Base-by-base conservation (phyloP, 2,797 vertebrate genomes). In the Babyrousa celebensis region DNA sequence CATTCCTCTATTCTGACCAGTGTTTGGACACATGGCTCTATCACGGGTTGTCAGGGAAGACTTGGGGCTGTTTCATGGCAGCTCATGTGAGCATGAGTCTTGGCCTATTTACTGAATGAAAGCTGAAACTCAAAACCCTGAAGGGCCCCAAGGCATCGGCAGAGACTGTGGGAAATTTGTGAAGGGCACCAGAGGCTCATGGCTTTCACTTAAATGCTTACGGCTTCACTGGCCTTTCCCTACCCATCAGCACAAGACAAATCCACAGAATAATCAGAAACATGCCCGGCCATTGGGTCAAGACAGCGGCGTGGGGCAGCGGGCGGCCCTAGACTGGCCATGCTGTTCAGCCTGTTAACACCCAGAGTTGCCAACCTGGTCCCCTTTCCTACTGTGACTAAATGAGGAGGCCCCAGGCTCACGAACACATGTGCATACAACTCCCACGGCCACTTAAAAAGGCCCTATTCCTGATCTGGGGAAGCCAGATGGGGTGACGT, bases 91-190 rank as follows among this genome's bases (percentile, higher is more conserved):
- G 82, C 17, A 63, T 25, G 40, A 93, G 65, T n/a, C 92, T 86
- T 48, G 48, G 92, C 87, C 43, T 95, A 97, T 92, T 94, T 97
- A 87, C 40, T 25, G 71, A 43, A n/a, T 25, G 71, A 92, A 83
- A 58, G 43, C 23, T 89, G 83, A 91, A 82, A 94, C 75, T 87
- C 90, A 97, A 97, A 97, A 72, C 40, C 25, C 11, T 6, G 68
- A 36, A 58, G 97, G 89, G 85, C 92, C 91, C 94, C 8, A 56
- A 92, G 82, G 54, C 95, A 95, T 91, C 96, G 96, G 95, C 96
- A 58, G 78, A 94, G 91, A 23, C 78, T 95, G 91, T 97, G 94
- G 96, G 96, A 98, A 98, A 97, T 84, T 14, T 63, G 92, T n/a
- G 25, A 77, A 74, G 56, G 85, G 97, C 75, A 96, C 6, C 77